Conservation (phyloP, 2,797 vertebrate genomes). For the Danio albolineatus region DNA sequence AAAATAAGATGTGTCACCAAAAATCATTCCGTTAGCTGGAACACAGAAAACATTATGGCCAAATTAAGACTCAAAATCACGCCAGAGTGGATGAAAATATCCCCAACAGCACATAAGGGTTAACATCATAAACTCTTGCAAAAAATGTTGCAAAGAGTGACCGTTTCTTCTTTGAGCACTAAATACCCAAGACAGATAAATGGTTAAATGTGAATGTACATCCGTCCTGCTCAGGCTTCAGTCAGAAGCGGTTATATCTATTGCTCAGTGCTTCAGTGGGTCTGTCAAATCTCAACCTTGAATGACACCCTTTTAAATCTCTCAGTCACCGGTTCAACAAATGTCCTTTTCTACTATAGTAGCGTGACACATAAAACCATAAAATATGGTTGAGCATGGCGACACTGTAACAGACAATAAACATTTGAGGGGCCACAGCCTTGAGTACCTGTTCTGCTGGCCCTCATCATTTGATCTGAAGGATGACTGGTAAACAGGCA, state of each 20-base stretch:
- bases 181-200: slow-evolving; percentile 11
- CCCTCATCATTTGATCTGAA: slow-evolving; percentile 20
- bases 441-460: slow-evolving; percentile 21
- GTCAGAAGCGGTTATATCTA: slow-evolving; percentile 23
- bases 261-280: neutral
- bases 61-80: too few species aligned
- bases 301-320: slow-evolving; percentile 26
- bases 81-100: too few species aligned
- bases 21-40: too few species aligned
- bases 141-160: neutral
- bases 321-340: slow-evolving; percentile 13
- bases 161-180: neutral
- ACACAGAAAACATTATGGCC: too few species aligned
- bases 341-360: slow-evolving; percentile 17
- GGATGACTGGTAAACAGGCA: slow-evolving; percentile 13
- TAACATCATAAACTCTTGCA: too few species aligned
- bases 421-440: slow-evolving; percentile 18
- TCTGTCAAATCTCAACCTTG: slow-evolving; percentile 11
- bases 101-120: too few species aligned
- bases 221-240: slow-evolving; percentile 4
- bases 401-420: slow-evolving; percentile 31
- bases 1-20: too few species aligned
- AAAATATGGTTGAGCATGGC: slow-evolving; percentile 10
- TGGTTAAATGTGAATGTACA: slow-evolving; percentile 18
- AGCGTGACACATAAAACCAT: slow-evolving; percentile 31